Conservation (phyloP, 2,888 invertebrate genomes). For the Maniola hyperantus region DNA sequence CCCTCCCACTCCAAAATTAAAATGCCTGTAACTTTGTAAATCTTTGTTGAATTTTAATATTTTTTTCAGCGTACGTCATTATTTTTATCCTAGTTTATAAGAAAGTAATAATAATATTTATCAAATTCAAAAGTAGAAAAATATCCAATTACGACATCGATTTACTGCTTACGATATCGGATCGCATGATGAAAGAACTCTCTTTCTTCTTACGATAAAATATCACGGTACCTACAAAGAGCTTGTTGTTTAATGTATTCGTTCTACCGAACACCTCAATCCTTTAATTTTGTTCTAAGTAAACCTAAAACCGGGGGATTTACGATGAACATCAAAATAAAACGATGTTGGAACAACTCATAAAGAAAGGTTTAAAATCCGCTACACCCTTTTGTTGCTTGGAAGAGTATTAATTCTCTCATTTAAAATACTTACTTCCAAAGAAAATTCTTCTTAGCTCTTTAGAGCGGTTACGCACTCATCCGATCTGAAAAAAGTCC, state of each 20-base stretch:
- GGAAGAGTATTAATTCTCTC: slow-evolving; percentile 22
- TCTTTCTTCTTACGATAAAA: neutral
- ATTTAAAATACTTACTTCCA: slow-evolving; percentile 19
- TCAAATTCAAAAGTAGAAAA: too few species aligned
- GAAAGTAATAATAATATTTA: too few species aligned
- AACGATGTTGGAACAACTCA: slow-evolving; percentile 27
- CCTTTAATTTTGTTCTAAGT: slow-evolving; percentile 26
- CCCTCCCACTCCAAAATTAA: too few species aligned
- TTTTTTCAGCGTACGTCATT: too few species aligned
- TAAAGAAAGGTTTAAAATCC: slow-evolving; percentile 33
- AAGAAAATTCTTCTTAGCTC: slow-evolving; percentile 2
- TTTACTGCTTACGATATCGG: neutral
- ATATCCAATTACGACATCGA: too few species aligned
- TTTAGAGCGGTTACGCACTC: too few species aligned
- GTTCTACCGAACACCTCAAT: slow-evolving; percentile 17
- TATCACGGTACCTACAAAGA: neutral
- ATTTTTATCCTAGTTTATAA: too few species aligned
- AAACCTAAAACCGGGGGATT: slow-evolving; percentile 24
- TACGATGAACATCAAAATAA: slow-evolving; percentile 33
- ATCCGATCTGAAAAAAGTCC: too few species aligned
- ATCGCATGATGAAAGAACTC: neutral
- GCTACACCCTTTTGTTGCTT: slow-evolving; percentile 30
- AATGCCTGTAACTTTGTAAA: too few species aligned
- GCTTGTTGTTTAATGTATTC: slow-evolving; percentile 20
- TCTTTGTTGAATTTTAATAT: too few species aligned